Evolutionary conservation across 92 coral and sea anemone genomes (phyloP).

Genomic region (Actinernus sp.): DNA sequence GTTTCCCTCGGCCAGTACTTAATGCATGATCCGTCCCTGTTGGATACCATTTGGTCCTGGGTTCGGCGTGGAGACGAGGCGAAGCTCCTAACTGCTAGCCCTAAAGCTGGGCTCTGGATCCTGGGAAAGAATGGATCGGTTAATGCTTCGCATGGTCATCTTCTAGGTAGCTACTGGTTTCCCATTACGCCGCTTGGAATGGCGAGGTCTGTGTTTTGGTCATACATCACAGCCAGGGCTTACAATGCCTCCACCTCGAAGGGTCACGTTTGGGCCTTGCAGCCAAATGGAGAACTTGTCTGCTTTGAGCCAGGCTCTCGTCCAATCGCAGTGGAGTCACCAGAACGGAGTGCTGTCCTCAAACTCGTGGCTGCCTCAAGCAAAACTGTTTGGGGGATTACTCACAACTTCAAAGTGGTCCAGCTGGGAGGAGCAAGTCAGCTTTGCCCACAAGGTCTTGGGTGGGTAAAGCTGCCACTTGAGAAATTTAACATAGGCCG

Average conservation of each 20-base stretch:
- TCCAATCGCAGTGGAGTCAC: constrained; percentile 72
- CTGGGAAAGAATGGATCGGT: constrained; percentile 82
- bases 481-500: constrained; percentile 70
- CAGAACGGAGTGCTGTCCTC: constrained; percentile 42
- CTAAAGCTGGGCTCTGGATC: constrained; percentile 92
- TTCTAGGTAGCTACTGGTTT: constrained; percentile 90
- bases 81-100: constrained; percentile 83
- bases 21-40: constrained; percentile 84
- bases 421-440: constrained; percentile 76
- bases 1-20: constrained; percentile 96
- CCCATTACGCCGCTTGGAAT: constrained; percentile 79
- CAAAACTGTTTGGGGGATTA: constrained; percentile 84
- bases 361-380: constrained; percentile 86
- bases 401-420: constrained; percentile 74
- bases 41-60: constrained; percentile 90
- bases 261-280: constrained; percentile 91
- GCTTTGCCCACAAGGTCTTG: constrained; percentile 87
- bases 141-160: constrained; percentile 95
- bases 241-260: constrained; percentile 41
- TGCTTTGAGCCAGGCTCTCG: constrained; percentile 86
- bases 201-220: constrained; percentile 95
- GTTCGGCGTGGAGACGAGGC: constrained; percentile 86
- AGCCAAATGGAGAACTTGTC: constrained; percentile 94
- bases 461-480: constrained; percentile 77
- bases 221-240: constrained; percentile 80